Base-by-base conservation (phyloP, 2,888 invertebrate species). In the Lycaena phlaeas region DNA sequence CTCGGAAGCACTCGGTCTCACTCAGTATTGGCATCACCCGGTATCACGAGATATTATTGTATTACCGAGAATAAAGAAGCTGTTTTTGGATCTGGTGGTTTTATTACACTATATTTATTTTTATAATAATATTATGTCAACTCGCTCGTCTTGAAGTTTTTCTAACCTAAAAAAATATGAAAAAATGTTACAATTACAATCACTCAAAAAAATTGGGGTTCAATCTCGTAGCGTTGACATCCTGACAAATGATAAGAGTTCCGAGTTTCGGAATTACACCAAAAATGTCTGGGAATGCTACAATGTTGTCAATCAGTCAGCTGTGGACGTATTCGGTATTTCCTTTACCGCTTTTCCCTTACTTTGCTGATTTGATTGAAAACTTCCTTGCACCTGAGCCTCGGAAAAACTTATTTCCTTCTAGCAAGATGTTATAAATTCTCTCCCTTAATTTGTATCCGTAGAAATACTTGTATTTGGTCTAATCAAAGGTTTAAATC, bases 251-350 rank as follows among this genome's bases (percentile, higher is more conserved):
- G 64, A 58, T 55, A 52, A 54, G 54, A 59, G 59, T 61, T 60
- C 53, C 43, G 49, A 65, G 58, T 63, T 60, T 57, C 49, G 45
- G 46, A 51, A 53, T 57, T 51, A 44, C 56, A 54, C 61, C 56
- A 64, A 68, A 68, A 59, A 61, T 56, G 54, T 48, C 22, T 43
- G 45, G 38, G 43, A 54, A 60, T 61, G 68, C 60, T 63, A 75
- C 73, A 75, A 68, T 70, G 73, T 77, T 78, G 75, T 78, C 81
- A 77, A 81, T 81, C 81, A 79, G 73, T 73, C 73, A 68, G 61
- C 54, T n/a, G n/a, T n/a, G n/a, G 63, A 59, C 68, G 56, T 64
- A 58, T 55, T 58, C 54, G 62, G 56, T 58, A 57, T 67, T 68
- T 63, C 62, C 62, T 63, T 66, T 65, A 59, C 64, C 66, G 60